Evolutionary conservation across 2,888 invertebrate species (phyloP), one percentile per base, ranked within the genome.

Genomic region (Lapara coniferarum): DNA sequence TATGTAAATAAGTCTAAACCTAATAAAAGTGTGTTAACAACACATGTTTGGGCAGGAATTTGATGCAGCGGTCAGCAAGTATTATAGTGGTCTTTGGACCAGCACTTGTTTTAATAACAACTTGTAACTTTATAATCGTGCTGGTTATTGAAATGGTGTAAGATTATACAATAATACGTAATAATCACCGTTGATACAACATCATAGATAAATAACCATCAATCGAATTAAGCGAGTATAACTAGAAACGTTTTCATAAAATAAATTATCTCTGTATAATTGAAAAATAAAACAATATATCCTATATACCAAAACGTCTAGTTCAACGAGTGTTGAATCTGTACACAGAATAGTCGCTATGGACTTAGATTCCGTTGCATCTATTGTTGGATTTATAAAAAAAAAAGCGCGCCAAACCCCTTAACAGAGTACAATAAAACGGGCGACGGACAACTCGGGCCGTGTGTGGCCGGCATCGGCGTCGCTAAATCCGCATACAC

Each of bases 401-500:
- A 16, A 2, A 55, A 49, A 49, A 63, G 63, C 63, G 49, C 63
- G 49, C 63, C 46, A 49, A 63, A 63, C 19, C 16, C 59, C 16
- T 19, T 5, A 63, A 49, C 49, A 10, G 13, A 19, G 55, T 25
- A 63, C 63, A 63, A 49, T 63, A 63, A 49, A 63, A 19, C 63
- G 46, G 19, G 37, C 57, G 52, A 52, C n/a, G n/a, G n/a, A n/a
- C 49, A 37, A 67, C 16, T 46, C 52, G 16, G 53, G 55, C 59
- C 57, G 59, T 55, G 68, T 68, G 68, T 68, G 68, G 63, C 30
- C 72, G 66, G 58, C 70, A 70, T 70, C 66, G n/a, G 13, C 49
- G 63, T 68, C 57, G 71, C 73, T 72, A 74, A 75, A 75, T 71
- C 68, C 68, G 68, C 44, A 51, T 68, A 59, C 51, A 59, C 51